Base-by-base conservation (phyloP, 2,113 vertebrate species). In the Sigmodon hispidus region DNA sequence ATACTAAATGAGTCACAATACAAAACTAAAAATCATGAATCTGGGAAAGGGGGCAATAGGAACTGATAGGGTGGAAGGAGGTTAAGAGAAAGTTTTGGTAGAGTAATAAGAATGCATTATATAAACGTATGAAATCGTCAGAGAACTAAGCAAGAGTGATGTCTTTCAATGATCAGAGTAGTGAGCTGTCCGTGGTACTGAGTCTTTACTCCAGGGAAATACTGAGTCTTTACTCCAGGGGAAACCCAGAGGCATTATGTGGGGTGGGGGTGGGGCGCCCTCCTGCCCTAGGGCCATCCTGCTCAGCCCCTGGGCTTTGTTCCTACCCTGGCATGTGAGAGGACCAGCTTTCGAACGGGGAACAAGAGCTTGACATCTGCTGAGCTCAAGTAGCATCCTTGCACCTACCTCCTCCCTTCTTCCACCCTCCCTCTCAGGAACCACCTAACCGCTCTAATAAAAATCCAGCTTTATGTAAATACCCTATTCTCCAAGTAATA, bases 401-500 rank as follows among this genome's bases (percentile, higher is more conserved):
- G 72, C 9, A 45, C 57, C 61, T 92, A 95, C 57, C 36, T 69
- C 57, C 31, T 95, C 63, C 65, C 52, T 93, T 85, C 69, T 89
- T 76, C 84, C 31, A 50, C n/a, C 86, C 43, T 40, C 92, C 90
- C 72, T 63, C 85, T 59, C 55, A 48, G 88, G 65, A 98, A 94
- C 48, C 86, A 95, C 81, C 97, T 96, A 90, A 75, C 95, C 79
- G 59, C 96, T 95, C 97, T 95, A 98, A 98, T 98, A 97, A 98
- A 98, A 97, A 97, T 92, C 84, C 85, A 48, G 97, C 97, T 98
- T 98, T 97, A 96, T 73, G 97, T 94, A 96, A 98, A 98, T 97
- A 97, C 91, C 76, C 97, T 97, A 80, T 96, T 96, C 98, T 98
- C 96, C 72, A 97, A 97, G 96, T 98, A 98, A 98, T 98, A 98